Conservation (phyloP, 2,888 invertebrate species). For the Branchinecta sandiegonensis region DNA sequence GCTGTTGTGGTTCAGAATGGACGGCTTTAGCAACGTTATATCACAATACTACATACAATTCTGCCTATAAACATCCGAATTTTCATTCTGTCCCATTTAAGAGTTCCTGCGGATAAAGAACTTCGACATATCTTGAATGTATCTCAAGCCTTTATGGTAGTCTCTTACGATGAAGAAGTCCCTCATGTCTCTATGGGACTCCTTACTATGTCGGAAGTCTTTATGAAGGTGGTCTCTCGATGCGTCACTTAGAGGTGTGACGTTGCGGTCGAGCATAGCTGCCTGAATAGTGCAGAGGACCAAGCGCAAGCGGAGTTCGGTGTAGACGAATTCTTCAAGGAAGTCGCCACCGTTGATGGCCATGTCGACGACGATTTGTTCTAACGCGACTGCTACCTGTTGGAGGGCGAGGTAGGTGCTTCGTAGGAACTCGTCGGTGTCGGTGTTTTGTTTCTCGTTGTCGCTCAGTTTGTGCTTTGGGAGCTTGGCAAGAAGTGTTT, state of each 20-base stretch:
- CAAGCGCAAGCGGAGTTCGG: conserved; percentile 25
- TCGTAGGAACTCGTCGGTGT: not conserved
- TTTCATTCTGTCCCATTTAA: too few relatives aligned
- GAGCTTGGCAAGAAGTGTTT: not conserved
- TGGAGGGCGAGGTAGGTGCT: conserved; percentile 48
- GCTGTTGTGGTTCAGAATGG: too few relatives aligned
- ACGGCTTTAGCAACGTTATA: too few relatives aligned
- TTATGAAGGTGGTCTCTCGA: conserved; percentile 28
- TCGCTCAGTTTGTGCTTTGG: conserved; percentile 1
- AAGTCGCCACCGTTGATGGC: conserved; percentile 39
- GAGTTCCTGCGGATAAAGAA: not conserved
- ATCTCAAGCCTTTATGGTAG: not conserved
- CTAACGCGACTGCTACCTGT: conserved; percentile 50
- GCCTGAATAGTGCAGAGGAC: conserved; percentile 54
- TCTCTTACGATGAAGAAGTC: not conserved
- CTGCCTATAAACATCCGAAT: too few relatives aligned
- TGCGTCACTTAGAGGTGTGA: conserved; percentile 37
- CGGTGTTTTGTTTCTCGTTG: not conserved
- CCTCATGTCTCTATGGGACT: not conserved
- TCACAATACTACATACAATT: too few relatives aligned
- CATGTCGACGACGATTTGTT: conserved; percentile 48
- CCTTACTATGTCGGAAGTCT: conserved; percentile 31
- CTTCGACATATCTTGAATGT: not conserved
- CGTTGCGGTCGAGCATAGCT: conserved; percentile 40
- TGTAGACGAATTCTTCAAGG: conserved; percentile 38